Percentiles rank a stretch among this genome's conserved stretches.
phyloP scores from a whole-genome alignment of 2,888 invertebrate species.

The Globia sparganii region DNA sequence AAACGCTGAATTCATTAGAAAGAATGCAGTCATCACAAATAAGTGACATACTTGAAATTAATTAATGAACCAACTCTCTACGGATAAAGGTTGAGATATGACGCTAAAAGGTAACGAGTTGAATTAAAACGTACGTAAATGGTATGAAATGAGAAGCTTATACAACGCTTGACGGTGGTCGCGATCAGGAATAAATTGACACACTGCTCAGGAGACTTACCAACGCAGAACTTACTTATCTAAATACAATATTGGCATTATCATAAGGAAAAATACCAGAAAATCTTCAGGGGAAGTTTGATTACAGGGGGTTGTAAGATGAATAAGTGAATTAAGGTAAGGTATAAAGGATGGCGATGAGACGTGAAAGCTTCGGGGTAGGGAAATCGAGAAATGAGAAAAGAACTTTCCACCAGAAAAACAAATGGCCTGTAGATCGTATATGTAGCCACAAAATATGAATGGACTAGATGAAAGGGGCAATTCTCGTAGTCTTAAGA shows the following conservation, averaged over 20 bases:
- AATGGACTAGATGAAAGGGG: not conserved
- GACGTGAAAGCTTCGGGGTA: not conserved
- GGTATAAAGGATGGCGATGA: not conserved
- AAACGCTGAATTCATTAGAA: constrained; percentile 21
- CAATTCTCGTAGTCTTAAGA: too few relatives aligned
- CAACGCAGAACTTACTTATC: not conserved
- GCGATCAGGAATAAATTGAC: constrained; percentile 8
- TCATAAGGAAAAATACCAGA: not conserved
- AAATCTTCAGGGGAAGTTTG: not conserved
- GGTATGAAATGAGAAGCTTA: constrained; percentile 46
- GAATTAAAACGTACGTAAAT: constrained; percentile 58
- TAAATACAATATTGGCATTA: not conserved
- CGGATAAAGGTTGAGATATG: constrained; percentile 46
- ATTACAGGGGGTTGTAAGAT: not conserved
- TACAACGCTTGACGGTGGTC: constrained; percentile 26
- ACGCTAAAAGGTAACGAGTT: constrained; percentile 40
- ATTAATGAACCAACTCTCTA: constrained; percentile 24
- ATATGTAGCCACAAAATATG: not conserved
- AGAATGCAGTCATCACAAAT: constrained; percentile 30
- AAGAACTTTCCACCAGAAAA: not conserved
- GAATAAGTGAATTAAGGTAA: not conserved
- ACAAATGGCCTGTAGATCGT: not conserved
- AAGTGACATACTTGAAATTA: constrained; percentile 34
- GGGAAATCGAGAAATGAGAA: not conserved
- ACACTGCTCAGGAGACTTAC: not conserved